phyloP scores from a whole-genome alignment of 2,888 invertebrate species.

The Lapara coniferarum region DNA sequence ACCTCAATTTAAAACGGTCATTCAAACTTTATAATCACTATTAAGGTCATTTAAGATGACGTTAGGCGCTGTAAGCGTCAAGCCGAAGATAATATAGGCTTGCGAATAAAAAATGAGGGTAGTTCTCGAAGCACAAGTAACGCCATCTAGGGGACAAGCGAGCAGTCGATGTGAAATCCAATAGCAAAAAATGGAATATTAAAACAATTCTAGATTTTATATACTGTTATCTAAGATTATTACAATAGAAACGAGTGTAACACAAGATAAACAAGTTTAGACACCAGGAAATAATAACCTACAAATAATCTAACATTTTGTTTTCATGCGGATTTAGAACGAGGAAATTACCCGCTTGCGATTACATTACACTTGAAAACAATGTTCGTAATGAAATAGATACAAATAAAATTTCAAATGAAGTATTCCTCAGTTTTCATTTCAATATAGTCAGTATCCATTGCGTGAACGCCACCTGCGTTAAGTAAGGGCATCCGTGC shows the following conservation, averaged over 20 bases:
- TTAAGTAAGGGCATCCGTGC: too few relatives aligned
- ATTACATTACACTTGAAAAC: not conserved
- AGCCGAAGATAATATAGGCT: slow-evolving; percentile 9
- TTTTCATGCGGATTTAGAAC: too few relatives aligned
- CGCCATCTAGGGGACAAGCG: slow-evolving; percentile 19
- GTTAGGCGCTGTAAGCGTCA: not conserved
- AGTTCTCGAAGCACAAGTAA: slow-evolving; percentile 5
- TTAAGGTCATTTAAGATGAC: not conserved
- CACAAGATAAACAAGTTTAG: too few relatives aligned
- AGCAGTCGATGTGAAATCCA: not conserved
- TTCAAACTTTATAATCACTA: not conserved
- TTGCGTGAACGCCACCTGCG: too few relatives aligned
- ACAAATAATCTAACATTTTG: too few relatives aligned
- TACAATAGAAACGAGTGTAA: too few relatives aligned
- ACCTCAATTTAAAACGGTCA: not conserved
- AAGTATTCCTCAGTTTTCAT: too few relatives aligned
- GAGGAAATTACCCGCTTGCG: not conserved
- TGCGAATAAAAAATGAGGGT: slow-evolving; percentile 3
- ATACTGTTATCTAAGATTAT: not conserved
- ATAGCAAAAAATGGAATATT: not conserved
- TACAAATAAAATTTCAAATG: too few relatives aligned
- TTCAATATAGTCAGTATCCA: too few relatives aligned
- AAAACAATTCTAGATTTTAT: not conserved
- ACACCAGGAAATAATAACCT: too few relatives aligned
- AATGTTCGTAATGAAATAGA: too few relatives aligned